Evolutionary conservation across 2,888 invertebrate genomes (phyloP), one percentile per base, ranked within the genome.

Genomic region (Pemphredon lugubris): DNA sequence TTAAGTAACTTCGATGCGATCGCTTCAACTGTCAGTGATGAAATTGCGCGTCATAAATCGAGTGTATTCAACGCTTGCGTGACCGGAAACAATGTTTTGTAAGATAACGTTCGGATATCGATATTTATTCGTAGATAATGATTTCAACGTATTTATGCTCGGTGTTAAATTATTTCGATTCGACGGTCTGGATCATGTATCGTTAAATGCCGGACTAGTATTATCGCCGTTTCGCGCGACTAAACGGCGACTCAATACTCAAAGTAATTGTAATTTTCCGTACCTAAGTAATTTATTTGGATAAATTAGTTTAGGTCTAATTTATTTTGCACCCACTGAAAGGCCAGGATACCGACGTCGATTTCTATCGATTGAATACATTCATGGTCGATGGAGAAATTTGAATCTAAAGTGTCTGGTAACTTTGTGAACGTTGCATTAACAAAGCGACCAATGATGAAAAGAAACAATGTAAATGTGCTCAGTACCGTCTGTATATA

Each of bases 401-500:
- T 64, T 44, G 58, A 65, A 51, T 23, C 32, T 34, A 50, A 42
- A 47, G 60, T 39, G 47, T 47, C 63, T 76, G 45, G 58, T 54
- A 58, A 63, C 58, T 64, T 80, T 79, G 63, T 61, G 63, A 58
- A 75, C 68, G 68, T 71, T 70, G n/a, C 55, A 69, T 61, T 45
- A 55, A 65, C 66, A 54, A 61, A 26, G 63, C 65, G 76, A 75
- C 73, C 65, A 77, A 66, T 67, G 67, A 75, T 55, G 59, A 32
- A 73, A 61, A 50, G 75, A 73, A 76, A 77, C 58, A 68, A 80
- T 87, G 87, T 87, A 86, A 86, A 87, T 87, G 86, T 87, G 81
- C 81, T 84, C 84, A 82, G 79, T 85, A 85, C 79, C 82, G 73
- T 81, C 79, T 86, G 83, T 86, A 88, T 84, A 87, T 88, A 87